These are phyloP conservation scores for Drosophila suzukii DNA, from an alignment of 1,140 invertebrate species.

Conservation along the genomic window DNA sequence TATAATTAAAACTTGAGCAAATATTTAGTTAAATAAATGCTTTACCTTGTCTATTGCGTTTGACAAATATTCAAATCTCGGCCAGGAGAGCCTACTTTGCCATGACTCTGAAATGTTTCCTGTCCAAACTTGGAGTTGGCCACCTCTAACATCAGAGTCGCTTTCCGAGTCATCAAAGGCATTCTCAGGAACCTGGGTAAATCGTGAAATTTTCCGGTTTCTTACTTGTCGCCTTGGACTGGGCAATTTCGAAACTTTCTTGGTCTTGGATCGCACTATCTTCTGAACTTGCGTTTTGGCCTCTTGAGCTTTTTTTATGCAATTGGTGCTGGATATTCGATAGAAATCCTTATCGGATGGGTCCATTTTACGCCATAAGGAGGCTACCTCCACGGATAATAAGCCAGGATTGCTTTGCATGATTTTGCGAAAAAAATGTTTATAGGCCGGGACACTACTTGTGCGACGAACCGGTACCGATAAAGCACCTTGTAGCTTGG, in stretches of 20 bases:
- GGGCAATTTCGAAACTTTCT: background rate
- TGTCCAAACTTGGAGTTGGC: background rate
- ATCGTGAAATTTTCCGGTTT: background rate
- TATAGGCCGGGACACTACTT: background rate
- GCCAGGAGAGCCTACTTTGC: background rate
- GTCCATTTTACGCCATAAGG: background rate
- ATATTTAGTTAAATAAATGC: background rate
- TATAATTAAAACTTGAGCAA: background rate
- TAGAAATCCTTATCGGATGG: background rate
- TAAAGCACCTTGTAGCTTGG: background rate
- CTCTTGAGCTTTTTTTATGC: background rate
- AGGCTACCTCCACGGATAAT: background rate
- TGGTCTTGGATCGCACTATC: background rate
- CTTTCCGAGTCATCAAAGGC: background rate
- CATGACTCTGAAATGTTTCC: background rate
- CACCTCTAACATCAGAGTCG: background rate
- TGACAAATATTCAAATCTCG: background rate
- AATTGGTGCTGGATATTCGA: background rate
- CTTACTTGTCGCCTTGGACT: background rate
- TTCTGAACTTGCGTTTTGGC: too few relatives aligned
- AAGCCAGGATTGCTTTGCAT: background rate
- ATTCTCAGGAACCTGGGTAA: background rate
- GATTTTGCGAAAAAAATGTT: background rate
- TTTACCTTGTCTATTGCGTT: background rate
- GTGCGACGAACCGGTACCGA: background rate